These are phyloP conservation scores for Seira ritae DNA, from an alignment of 2,888 invertebrate genomes.

Conservation along the genomic window DNA sequence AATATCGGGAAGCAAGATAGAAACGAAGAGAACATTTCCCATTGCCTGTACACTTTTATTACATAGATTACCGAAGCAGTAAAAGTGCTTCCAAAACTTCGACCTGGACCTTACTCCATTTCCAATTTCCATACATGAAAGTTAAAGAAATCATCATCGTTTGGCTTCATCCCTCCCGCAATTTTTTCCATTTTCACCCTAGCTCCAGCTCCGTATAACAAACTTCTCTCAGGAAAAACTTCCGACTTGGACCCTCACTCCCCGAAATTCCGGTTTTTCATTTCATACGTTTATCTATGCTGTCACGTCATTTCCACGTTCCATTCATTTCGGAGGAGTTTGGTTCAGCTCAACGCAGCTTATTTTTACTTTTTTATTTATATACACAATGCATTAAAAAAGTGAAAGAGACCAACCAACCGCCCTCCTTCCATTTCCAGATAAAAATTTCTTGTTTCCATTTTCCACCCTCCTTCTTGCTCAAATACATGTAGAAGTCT, in stretches of 20 bases:
- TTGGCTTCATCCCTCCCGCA: slow-evolving; percentile 9
- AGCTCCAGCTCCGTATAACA: background rate
- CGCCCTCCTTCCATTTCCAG: slow-evolving; percentile 32
- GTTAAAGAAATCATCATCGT: background rate
- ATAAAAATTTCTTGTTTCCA: slow-evolving; percentile 27
- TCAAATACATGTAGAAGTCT: background rate
- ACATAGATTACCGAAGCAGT: background rate
- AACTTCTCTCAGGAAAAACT: slow-evolving; percentile 17
- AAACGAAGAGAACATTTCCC: background rate
- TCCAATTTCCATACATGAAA: background rate
- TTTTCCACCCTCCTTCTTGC: slow-evolving; percentile 42
- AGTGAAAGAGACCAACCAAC: slow-evolving; percentile 44
- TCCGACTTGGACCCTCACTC: slow-evolving; percentile 46
- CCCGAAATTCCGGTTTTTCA: slow-evolving; percentile 55
- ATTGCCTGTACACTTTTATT: background rate
- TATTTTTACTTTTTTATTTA: slow-evolving; percentile 24
- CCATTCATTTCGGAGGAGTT: slow-evolving; percentile 39
- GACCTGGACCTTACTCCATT: slow-evolving; percentile 6
- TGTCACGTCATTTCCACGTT: slow-evolving; percentile 25
- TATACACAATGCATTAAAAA: slow-evolving; percentile 39
- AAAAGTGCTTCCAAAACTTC: background rate
- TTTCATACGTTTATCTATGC: slow-evolving; percentile 13
- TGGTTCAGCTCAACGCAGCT: background rate
- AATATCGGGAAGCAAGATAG: background rate
- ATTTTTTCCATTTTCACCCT: slow-evolving; percentile 50